Percentiles rank a stretch among this genome's conserved stretches.
Conservation (phyloP, 2,888 invertebrate species). For the Cryptophagus acutangulus region DNA sequence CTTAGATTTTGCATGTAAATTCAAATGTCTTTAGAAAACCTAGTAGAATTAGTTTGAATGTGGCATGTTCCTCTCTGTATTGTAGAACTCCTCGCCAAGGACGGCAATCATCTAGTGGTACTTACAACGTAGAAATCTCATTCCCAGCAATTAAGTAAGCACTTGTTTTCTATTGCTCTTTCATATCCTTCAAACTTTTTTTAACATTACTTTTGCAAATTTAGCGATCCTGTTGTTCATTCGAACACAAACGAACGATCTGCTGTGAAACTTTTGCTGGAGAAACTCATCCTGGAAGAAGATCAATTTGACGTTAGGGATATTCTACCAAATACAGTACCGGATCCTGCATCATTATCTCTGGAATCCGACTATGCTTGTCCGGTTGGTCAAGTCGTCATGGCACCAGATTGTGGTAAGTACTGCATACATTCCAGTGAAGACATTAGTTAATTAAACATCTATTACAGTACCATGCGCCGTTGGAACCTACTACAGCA, state of each 20-base stretch:
- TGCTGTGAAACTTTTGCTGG: conserved; percentile 75
- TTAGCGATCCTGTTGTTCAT: conserved; percentile 83
- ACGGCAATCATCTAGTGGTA: conserved; percentile 82
- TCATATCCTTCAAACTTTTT: conserved; percentile 8
- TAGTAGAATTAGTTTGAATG: conserved; percentile 16
- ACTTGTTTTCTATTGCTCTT: conserved; percentile 23
- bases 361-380: conserved; percentile 92
- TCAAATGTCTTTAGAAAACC: no score
- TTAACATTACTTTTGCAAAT: conserved; percentile 6
- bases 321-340: conserved; percentile 89
- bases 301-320: conserved; percentile 91
- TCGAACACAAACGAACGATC: conserved; percentile 83
- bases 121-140: conserved; percentile 86
- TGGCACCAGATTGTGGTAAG: conserved; percentile 88
- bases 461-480: conserved; percentile 73
- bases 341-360: conserved; percentile 82
- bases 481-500: conserved; percentile 81
- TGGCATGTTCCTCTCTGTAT: conserved; percentile 42
- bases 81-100: conserved; percentile 74
- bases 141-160: conserved; percentile 90
- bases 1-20: no score
- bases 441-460: not conserved
- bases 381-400: conserved; percentile 87
- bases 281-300: conserved; percentile 87
- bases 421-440: conserved; percentile 15